Base-by-base conservation (phyloP, 2,888 invertebrate species). In the Lasius platythorax region DNA sequence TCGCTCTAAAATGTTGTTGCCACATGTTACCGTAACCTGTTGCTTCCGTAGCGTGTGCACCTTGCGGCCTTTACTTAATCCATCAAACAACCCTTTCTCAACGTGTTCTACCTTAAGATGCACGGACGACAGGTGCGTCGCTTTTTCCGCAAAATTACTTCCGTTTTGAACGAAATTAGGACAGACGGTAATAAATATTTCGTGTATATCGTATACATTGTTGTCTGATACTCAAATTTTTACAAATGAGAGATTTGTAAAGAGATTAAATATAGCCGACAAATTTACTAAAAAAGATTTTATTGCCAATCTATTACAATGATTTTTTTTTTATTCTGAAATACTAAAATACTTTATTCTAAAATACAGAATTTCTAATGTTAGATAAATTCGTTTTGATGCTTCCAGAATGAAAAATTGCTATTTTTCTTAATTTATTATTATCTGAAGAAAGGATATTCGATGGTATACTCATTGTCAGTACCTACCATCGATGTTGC, bases 21-120 rank as follows among this genome's bases (percentile, higher is more conserved):
- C 79, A 82, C 84, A 86, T 84, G 87, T 63, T 82, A 68, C 82
- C 78, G 83, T 84, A 76, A 87, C 88, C 84, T 82, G 83, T 78
- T 74, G 81, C 83, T 56, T 75, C 82, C 75, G 75, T 85, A 82
- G 82, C 63, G 63, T 23, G 33, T n/a, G 33, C 84, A 88, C 87
- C 84, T 86, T 88, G 85, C 64, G 61, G 67, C 64, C 73, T 63
- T 85, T 84, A 82, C 63, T 85, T 84, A 82, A 70, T 87, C 74
- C 81, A 86, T 84, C 83, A 75, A 33, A 82, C 18, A 23, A 53
- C 53, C 61, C 85, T 84, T 87, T 37, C 63, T 56, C 79, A 63
- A 84, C 67, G 64, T 81, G 85, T 64, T 40, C 63, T 87, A 89
- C 82, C 89, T 88, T 88, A 83, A 89, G 84, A 73, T 82, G 82